Evolutionary conservation across 2,113 vertebrate genomes (phyloP).

Genomic region (Phaethornis superciliosus): DNA sequence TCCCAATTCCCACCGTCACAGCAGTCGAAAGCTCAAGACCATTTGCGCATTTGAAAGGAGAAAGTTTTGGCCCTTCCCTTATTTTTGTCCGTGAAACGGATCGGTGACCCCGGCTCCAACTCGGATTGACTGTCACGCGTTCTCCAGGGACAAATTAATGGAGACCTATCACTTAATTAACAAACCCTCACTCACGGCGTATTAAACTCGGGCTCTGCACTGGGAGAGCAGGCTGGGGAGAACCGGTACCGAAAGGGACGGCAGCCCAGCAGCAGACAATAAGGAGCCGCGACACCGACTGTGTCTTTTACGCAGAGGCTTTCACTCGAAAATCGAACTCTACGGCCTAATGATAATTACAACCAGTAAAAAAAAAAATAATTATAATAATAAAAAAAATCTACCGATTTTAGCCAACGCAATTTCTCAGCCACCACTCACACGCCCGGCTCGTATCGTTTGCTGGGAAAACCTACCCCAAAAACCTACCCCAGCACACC

Average conservation of each 20-base stretch:
- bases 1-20: not conserved
- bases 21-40: not conserved
- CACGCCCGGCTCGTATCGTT: not conserved
- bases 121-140: constrained; percentile 81
- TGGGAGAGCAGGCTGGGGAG: not conserved
- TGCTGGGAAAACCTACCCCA: not conserved
- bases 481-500: not conserved
- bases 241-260: not conserved
- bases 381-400: too few species aligned
- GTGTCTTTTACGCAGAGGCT: not conserved
- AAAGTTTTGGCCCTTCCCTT: constrained; percentile 4
- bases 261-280: not conserved
- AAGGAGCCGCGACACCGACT: not conserved
- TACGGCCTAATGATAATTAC: not conserved
- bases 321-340: not conserved
- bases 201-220: constrained; percentile 15
- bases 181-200: constrained; percentile 76
- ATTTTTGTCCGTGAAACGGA: constrained; percentile 74
- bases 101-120: constrained; percentile 76
- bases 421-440: not conserved
- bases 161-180: constrained; percentile 91
- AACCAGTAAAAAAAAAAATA: not conserved
- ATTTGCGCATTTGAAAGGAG: not conserved
- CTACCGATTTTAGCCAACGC: not conserved
- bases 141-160: constrained; percentile 90